These are phyloP conservation scores for Physeter macrocephalus DNA, from an alignment of 2,113 vertebrate genomes.

Conservation along the genomic window DNA sequence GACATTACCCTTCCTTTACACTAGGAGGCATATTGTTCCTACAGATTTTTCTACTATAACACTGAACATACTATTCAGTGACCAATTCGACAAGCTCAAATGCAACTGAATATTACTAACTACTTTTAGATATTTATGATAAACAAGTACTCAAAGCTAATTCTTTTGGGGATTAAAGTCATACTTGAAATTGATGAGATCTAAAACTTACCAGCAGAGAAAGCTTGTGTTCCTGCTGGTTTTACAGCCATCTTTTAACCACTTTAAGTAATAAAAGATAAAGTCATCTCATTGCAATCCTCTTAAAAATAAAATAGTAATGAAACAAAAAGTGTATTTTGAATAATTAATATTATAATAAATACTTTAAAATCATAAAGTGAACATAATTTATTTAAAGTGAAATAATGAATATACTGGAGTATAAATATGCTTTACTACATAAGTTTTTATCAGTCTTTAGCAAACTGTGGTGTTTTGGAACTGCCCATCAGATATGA, in stretches of 20 bases:
- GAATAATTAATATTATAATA: not conserved
- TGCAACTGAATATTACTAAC: constrained; percentile 24
- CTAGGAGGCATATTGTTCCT: constrained; percentile 80
- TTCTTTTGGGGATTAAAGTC: not conserved
- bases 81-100: not conserved
- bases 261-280: not conserved
- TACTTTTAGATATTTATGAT: constrained; percentile 24
- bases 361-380: not conserved
- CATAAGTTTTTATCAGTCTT: not conserved
- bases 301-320: constrained; percentile 6
- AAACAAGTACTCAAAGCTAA: constrained; percentile 3
- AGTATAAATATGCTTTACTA: not conserved
- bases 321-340: not conserved
- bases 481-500: not conserved
- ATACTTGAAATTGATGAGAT: not conserved
- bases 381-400: not conserved
- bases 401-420: not conserved
- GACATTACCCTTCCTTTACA: constrained; percentile 70
- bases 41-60: constrained; percentile 34
- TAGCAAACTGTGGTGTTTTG: not conserved
- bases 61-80: constrained; percentile 20
- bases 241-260: not conserved
- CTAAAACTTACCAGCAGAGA: not conserved
- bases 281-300: not conserved
- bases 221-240: not conserved